phyloP scores from a whole-genome alignment of 2,113 vertebrate genomes.

The Camelus bactrianus region DNA sequence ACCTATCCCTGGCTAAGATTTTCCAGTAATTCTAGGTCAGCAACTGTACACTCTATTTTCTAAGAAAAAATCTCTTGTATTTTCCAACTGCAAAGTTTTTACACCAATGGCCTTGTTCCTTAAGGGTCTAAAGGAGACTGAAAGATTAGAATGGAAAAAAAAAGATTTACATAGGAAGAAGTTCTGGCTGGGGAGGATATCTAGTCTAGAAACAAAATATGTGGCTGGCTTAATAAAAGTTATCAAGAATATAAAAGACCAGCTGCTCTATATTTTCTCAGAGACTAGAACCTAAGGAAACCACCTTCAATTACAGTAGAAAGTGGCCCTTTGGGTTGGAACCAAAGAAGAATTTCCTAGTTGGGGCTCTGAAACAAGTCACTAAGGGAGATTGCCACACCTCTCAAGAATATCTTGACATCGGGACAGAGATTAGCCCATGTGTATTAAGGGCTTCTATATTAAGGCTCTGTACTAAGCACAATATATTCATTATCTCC shows the following conservation, averaged over 20 bases:
- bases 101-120: slow-evolving; percentile 47
- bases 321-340: slow-evolving; percentile 24
- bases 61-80: slow-evolving; percentile 55
- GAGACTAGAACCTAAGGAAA: slow-evolving; percentile 57
- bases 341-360: slow-evolving; percentile 35
- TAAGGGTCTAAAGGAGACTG: not conserved
- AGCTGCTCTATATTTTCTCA: slow-evolving; percentile 64
- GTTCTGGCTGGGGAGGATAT: slow-evolving; percentile 47
- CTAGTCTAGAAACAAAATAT: slow-evolving; percentile 74
- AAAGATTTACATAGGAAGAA: not conserved
- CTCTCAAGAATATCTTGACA: not conserved
- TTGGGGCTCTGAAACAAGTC: slow-evolving; percentile 35
- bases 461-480: not conserved
- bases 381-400: not conserved
- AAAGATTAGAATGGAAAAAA: not conserved
- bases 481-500: not conserved
- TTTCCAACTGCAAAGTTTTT: slow-evolving; percentile 65
- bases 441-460: not conserved
- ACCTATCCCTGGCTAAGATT: slow-evolving; percentile 50
- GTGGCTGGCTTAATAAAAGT: slow-evolving; percentile 65
- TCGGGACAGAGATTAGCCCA: not conserved
- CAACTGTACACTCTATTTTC: slow-evolving; percentile 39
- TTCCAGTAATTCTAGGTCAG: slow-evolving; percentile 39
- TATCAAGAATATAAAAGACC: slow-evolving; percentile 61
- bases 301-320: slow-evolving; percentile 42